Conservation (phyloP, 2,113 vertebrate genomes). For the Brachypodius melanocephalos region DNA sequence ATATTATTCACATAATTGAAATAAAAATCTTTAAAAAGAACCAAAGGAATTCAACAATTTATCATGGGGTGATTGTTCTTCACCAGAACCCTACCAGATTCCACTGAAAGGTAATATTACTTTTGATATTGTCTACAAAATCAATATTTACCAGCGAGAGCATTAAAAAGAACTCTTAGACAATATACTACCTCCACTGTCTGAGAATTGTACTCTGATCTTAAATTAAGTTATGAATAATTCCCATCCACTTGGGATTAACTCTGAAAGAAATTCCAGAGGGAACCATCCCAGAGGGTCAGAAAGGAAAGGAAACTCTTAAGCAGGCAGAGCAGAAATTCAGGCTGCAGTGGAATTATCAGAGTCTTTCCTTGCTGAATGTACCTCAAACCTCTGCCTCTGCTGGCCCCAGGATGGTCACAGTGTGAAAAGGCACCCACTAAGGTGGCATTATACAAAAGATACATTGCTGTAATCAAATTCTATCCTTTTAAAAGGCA, state of each 20-base stretch:
- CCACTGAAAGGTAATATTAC: not conserved
- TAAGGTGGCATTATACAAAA: not conserved
- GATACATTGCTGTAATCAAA: not conserved
- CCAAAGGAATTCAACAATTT: not conserved
- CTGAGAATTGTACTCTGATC: not conserved
- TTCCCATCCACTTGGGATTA: not conserved
- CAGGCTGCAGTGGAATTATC: not conserved
- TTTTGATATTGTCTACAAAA: not conserved
- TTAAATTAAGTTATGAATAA: conserved; percentile 32
- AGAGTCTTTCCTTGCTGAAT: not conserved
- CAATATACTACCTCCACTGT: not conserved
- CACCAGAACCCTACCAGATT: not conserved
- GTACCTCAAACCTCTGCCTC: not conserved
- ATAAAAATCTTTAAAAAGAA: not conserved
- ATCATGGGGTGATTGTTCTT: not conserved
- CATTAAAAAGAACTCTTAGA: not conserved
- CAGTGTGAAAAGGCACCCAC: accelerated
- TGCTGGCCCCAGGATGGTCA: not conserved
- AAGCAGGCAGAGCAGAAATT: not conserved
- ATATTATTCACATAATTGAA: not conserved
- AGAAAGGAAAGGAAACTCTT: not conserved
- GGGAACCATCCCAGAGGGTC: not conserved
- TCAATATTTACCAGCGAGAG: not conserved
- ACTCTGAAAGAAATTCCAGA: not conserved
- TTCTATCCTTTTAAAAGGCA: not conserved